Evolutionary conservation across 2,113 vertebrate genomes (phyloP).

Genomic region (Phocoena phocoena): DNA sequence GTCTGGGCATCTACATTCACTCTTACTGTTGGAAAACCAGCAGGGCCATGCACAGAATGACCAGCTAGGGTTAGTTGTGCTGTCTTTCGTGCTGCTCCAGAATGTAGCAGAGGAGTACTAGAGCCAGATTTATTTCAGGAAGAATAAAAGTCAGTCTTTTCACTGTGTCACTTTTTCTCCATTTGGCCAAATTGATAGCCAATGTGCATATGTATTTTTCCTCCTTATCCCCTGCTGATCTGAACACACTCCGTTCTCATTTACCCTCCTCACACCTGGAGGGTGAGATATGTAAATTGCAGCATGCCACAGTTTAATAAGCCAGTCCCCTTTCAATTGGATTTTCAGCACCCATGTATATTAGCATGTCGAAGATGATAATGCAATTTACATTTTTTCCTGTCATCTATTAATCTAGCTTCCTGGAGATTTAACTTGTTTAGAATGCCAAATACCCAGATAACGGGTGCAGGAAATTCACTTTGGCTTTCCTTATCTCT

Average conservation of each 20-base stretch:
- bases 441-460: conserved; percentile 54
- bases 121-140: conserved; percentile 47
- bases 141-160: conserved; percentile 37
- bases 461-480: conserved; percentile 74
- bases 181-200: conserved; percentile 32
- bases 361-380: conserved; percentile 68
- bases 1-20: neutral
- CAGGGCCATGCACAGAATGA: neutral
- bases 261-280: conserved; percentile 76
- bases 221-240: conserved; percentile 63
- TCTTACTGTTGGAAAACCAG: neutral
- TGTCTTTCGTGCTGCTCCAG: neutral
- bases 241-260: conserved; percentile 46
- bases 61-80: neutral
- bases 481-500: conserved; percentile 61
- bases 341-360: conserved; percentile 72
- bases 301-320: conserved; percentile 77
- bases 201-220: neutral
- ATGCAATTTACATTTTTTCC: conserved; percentile 56
- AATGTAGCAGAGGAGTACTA: neutral
- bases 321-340: conserved; percentile 54
- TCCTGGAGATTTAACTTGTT: conserved; percentile 62
- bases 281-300: conserved; percentile 75
- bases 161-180: conserved; percentile 12
- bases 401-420: conserved; percentile 74